Conservation (phyloP, 2,797 vertebrate species). For the Tadarida brasiliensis region DNA sequence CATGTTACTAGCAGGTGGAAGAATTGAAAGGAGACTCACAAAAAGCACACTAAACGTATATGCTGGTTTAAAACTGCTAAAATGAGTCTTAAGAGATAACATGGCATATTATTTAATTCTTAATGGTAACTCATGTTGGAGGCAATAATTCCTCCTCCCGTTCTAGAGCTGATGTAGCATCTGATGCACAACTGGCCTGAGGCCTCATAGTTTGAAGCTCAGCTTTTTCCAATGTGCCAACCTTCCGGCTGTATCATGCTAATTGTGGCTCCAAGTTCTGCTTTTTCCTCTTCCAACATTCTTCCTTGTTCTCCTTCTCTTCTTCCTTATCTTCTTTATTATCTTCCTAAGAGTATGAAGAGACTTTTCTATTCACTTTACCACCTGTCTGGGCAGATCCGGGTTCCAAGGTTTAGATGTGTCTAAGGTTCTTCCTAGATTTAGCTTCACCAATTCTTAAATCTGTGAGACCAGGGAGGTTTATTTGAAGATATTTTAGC, state of each 20-base stretch:
- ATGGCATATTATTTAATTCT: background rate
- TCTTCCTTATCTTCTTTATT: background rate
- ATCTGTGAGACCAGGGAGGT: background rate
- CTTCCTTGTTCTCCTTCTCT: background rate
- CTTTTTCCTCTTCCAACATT: background rate
- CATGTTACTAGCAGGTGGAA: background rate
- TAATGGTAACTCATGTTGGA: background rate
- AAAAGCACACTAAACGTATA: background rate
- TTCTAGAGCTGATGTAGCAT: background rate
- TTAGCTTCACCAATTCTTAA: background rate
- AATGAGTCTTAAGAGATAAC: background rate
- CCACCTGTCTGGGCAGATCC: background rate
- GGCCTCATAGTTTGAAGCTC: background rate
- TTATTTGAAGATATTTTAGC: background rate
- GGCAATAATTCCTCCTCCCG: background rate
- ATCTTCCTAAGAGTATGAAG: background rate
- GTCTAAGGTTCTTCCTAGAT: background rate
- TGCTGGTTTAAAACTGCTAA: constrained; percentile 1
- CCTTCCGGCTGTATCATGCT: background rate
- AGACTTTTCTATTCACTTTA: background rate
- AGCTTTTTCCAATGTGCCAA: background rate
- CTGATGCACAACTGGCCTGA: background rate
- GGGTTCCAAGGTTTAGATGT: background rate
- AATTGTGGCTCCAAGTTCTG: background rate
- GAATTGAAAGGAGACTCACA: background rate